Evolutionary conservation across 2,888 invertebrate genomes (phyloP).

Genomic region (Stenchaetothrips biformis): DNA sequence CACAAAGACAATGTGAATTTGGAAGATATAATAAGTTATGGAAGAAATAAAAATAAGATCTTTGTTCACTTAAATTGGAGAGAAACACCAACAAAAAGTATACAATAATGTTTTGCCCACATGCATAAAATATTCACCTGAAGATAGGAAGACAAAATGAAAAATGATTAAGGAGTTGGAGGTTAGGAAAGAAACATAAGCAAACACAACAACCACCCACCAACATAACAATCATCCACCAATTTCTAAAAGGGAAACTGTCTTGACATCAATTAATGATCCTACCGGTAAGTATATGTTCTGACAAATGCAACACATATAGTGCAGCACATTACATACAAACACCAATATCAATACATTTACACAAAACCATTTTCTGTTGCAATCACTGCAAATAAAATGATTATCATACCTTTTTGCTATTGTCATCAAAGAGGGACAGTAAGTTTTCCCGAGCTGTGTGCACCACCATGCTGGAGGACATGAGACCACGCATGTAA

Average conservation of each 20-base stretch:
- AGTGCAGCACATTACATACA: background rate
- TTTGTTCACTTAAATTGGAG: too few species aligned
- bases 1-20: background rate
- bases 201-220: too few species aligned
- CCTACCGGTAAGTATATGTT: background rate
- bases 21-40: too few species aligned
- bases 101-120: too few species aligned
- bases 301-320: background rate
- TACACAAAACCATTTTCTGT: background rate
- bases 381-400: slow-evolving; percentile 27
- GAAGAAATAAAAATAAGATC: too few species aligned
- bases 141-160: too few species aligned
- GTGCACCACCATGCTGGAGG: slow-evolving; percentile 79
- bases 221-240: too few species aligned
- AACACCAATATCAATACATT: background rate
- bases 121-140: too few species aligned
- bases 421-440: slow-evolving; percentile 85
- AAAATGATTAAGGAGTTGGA: background rate
- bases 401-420: slow-evolving; percentile 66
- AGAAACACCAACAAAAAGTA: too few species aligned
- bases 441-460: slow-evolving; percentile 87
- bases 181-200: too few species aligned
- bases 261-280: background rate
- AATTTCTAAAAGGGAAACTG: background rate
- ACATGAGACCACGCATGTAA: slow-evolving; percentile 91